phyloP scores from a whole-genome alignment of 2,888 invertebrate genomes.

The Aphidius colemani region DNA sequence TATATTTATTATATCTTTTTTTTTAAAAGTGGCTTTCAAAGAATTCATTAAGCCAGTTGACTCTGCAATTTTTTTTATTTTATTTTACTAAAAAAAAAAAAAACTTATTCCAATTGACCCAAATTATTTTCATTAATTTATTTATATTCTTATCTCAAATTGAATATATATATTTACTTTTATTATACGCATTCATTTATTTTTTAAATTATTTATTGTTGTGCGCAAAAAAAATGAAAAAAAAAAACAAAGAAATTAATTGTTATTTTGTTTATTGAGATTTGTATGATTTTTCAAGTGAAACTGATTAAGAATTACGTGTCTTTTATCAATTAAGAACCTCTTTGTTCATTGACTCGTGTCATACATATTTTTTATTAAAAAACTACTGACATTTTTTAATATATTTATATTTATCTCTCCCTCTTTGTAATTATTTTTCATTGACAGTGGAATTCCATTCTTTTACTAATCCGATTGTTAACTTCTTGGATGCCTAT shows the following conservation, averaged over 20 bases:
- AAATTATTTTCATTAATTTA: slow-evolving; percentile 9
- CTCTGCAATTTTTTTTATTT: too few relatives aligned
- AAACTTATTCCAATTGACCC: slow-evolving; percentile 26
- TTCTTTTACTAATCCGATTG: slow-evolving; percentile 15
- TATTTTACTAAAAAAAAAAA: not conserved
- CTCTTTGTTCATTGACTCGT: slow-evolving; percentile 17
- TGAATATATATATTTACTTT: not conserved
- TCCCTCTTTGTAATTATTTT: not conserved
- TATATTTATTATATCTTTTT: too few relatives aligned
- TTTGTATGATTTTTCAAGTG: too few relatives aligned
- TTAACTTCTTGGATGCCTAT: slow-evolving; percentile 8
- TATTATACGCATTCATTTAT: slow-evolving; percentile 12
- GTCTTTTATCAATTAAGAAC: slow-evolving; percentile 20
- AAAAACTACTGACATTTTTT: slow-evolving; percentile 11
- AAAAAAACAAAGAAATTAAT: too few relatives aligned
- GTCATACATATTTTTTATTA: not conserved
- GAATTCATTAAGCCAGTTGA: too few relatives aligned
- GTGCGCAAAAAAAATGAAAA: too few relatives aligned
- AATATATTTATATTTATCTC: slow-evolving; percentile 9
- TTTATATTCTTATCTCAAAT: slow-evolving; percentile 8
- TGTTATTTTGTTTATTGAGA: too few relatives aligned
- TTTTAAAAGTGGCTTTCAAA: too few relatives aligned
- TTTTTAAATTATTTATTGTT: too few relatives aligned
- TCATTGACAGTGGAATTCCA: slow-evolving; percentile 11
- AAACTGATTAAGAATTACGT: not conserved